phyloP scores from a whole-genome alignment of 2,888 invertebrate species.

The Calameuta filiformis region DNA sequence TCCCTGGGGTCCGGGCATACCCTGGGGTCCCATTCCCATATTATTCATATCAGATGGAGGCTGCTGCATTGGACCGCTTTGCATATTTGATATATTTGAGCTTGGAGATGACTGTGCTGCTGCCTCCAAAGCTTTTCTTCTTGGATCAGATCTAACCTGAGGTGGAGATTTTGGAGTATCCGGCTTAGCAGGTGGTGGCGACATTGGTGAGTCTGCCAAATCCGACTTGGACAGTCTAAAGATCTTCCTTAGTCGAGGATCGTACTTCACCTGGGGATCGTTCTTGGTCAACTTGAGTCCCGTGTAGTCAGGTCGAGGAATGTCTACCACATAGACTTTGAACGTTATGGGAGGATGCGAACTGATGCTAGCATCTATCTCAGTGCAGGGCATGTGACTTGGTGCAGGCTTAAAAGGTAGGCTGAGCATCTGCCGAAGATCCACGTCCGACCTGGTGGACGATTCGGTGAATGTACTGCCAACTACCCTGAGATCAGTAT shows the following conservation, averaged over 20 bases:
- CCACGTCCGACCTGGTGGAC: slow-evolving; percentile 72
- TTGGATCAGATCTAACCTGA: slow-evolving; percentile 56
- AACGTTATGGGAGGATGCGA: slow-evolving; percentile 82
- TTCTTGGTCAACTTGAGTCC: slow-evolving; percentile 78
- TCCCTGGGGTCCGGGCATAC: slow-evolving; percentile 26
- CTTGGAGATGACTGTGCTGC: slow-evolving; percentile 30
- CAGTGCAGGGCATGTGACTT: slow-evolving; percentile 86
- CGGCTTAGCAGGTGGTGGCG: slow-evolving; percentile 67
- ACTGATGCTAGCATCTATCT: slow-evolving; percentile 85
- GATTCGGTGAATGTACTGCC: slow-evolving; percentile 43
- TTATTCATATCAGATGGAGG: slow-evolving; percentile 37
- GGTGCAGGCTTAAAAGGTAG: slow-evolving; percentile 83
- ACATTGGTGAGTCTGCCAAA: slow-evolving; percentile 72
- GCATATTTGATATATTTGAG: slow-evolving; percentile 7
- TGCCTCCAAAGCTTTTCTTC: slow-evolving; percentile 57
- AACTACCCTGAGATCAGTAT: slow-evolving; percentile 74
- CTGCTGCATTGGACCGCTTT: not conserved
- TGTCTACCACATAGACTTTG: slow-evolving; percentile 72
- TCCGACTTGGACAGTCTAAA: slow-evolving; percentile 75
- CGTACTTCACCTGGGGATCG: slow-evolving; percentile 77
- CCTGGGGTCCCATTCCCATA: slow-evolving; percentile 38
- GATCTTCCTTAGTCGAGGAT: slow-evolving; percentile 82
- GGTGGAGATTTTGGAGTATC: slow-evolving; percentile 65
- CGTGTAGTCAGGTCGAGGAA: slow-evolving; percentile 81
- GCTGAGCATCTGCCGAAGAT: slow-evolving; percentile 75